Evolutionary conservation across 2,113 vertebrate species (phyloP).

Genomic region (Vulpes vulpes): DNA sequence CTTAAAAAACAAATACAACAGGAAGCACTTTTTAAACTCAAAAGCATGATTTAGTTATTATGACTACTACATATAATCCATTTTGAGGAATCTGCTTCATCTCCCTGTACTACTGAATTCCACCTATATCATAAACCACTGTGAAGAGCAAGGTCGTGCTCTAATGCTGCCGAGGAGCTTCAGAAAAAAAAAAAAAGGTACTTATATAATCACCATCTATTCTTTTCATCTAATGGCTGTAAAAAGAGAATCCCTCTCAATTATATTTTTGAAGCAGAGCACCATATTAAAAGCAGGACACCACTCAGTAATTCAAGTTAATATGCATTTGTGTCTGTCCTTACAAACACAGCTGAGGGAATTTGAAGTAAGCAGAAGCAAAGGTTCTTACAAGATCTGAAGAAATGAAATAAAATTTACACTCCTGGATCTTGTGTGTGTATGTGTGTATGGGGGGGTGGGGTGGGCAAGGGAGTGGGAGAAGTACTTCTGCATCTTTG

Average conservation of each 20-base stretch:
- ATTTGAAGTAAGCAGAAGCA: slow-evolving; percentile 18
- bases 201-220: slow-evolving; percentile 60
- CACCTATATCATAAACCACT: background rate
- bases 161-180: background rate
- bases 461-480: no score
- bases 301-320: background rate
- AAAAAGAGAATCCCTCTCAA: slow-evolving; percentile 48
- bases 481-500: slow-evolving; percentile 37
- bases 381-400: slow-evolving; percentile 36
- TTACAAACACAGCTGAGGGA: background rate
- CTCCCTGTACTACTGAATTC: background rate
- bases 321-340: slow-evolving; percentile 3
- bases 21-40: background rate
- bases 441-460: background rate
- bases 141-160: slow-evolving; percentile 12
- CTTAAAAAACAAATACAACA: background rate
- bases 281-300: background rate
- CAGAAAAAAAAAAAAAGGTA: background rate
- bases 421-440: background rate
- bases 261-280: background rate
- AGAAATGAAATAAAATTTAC: slow-evolving; percentile 20
- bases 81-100: background rate
- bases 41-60: background rate
- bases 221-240: slow-evolving; percentile 48
- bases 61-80: background rate